phyloP scores from a whole-genome alignment of 1,140 invertebrate genomes.

The Pemphigus obesinymphae region DNA sequence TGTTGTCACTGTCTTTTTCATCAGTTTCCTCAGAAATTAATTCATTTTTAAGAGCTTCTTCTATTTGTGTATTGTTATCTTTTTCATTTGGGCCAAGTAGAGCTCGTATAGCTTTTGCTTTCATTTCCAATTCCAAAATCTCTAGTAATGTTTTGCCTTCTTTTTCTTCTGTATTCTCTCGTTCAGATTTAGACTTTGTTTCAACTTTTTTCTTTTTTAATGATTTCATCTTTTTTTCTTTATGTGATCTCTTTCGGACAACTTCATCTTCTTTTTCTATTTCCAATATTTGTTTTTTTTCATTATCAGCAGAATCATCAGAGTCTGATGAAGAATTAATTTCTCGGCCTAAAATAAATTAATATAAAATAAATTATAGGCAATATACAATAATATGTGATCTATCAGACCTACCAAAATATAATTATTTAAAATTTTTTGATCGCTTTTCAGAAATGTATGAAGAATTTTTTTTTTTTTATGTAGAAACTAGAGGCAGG shows the following conservation, averaged over 20 bases:
- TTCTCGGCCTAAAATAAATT: constrained; percentile 2
- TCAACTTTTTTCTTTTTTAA: constrained; percentile 25
- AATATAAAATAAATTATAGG: background rate
- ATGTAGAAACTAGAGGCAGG: too few species aligned
- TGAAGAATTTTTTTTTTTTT: too few species aligned
- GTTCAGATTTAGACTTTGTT: background rate
- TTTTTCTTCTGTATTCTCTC: constrained; percentile 47
- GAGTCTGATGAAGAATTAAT: constrained; percentile 20
- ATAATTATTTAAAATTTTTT: too few species aligned
- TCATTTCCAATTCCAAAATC: constrained; percentile 56
- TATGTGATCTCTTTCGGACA: constrained; percentile 1
- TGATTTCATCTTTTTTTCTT: constrained; percentile 18
- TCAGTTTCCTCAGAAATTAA: background rate
- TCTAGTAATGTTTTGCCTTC: constrained; percentile 55
- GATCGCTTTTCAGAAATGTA: too few species aligned
- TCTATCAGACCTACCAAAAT: too few species aligned
- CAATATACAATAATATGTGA: too few species aligned
- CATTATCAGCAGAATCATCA: constrained; percentile 10
- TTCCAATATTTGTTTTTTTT: background rate
- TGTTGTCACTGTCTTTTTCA: background rate
- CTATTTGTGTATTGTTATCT: background rate
- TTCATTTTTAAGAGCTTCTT: constrained; percentile 17
- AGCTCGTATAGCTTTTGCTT: constrained; percentile 55
- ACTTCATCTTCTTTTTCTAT: background rate
- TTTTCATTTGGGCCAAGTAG: constrained; percentile 48